phyloP scores from a whole-genome alignment of 2,797 vertebrate genomes.

The Sebastes wilsoni region DNA sequence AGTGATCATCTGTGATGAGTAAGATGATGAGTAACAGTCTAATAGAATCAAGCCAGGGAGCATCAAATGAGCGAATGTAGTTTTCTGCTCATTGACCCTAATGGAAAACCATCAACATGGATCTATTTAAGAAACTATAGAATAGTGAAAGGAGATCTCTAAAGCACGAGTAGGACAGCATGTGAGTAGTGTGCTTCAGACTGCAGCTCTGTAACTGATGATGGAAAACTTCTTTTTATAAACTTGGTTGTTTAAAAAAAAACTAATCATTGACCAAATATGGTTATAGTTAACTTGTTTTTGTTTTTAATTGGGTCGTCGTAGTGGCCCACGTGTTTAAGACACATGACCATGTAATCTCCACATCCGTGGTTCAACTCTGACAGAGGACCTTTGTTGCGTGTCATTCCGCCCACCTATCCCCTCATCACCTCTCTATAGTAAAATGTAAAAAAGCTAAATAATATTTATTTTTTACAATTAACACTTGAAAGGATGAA shows the following conservation, averaged over 20 bases:
- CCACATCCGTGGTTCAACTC: too few relatives aligned
- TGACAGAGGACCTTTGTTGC: too few relatives aligned
- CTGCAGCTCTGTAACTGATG: neutral
- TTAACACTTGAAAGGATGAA: too few relatives aligned
- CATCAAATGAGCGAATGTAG: conserved; percentile 48
- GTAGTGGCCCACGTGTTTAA: too few relatives aligned
- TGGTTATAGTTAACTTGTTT: too few relatives aligned
- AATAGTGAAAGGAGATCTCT: neutral
- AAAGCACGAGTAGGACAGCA: neutral
- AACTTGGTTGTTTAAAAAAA: neutral
- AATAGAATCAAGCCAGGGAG: conserved; percentile 61
- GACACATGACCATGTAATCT: too few relatives aligned
- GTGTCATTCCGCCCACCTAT: neutral
- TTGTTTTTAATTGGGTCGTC: too few relatives aligned
- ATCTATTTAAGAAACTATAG: conserved; percentile 30
- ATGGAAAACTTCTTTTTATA: neutral
- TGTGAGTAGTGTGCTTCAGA: neutral
- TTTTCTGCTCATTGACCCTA: conserved; percentile 63
- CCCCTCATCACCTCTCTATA: neutral
- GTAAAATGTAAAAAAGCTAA: too few relatives aligned
- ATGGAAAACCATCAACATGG: conserved; percentile 49
- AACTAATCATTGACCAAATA: neutral
- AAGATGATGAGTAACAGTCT: conserved; percentile 58
- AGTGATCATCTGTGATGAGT: conserved; percentile 63
- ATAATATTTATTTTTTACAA: too few relatives aligned